phyloP scores from a whole-genome alignment of 2,113 vertebrate genomes.

The Greenwoodochromis staneri region DNA sequence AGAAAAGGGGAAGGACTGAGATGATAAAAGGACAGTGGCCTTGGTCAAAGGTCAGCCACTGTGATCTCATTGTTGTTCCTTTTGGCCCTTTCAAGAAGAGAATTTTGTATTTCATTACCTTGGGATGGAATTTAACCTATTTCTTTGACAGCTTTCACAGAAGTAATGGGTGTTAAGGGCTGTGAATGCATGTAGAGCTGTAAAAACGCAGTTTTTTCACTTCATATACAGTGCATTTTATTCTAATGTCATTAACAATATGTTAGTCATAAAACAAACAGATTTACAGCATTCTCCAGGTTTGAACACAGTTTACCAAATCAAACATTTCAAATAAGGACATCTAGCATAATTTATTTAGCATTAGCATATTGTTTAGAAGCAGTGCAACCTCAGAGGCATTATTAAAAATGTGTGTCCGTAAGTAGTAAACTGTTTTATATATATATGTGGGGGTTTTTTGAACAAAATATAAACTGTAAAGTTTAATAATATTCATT shows the following conservation, averaged over 20 bases:
- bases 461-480: not conserved
- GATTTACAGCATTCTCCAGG: not conserved
- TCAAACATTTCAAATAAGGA: not conserved
- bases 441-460: not conserved
- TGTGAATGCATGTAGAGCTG: constrained; percentile 28
- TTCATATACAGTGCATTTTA: not conserved
- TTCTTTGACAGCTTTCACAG: constrained; percentile 37
- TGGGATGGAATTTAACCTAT: constrained; percentile 68
- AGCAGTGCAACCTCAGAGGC: not conserved
- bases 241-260: not conserved
- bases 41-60: constrained; percentile 77
- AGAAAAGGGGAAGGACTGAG: constrained; percentile 69
- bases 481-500: not conserved
- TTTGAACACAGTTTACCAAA: not conserved
- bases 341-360: not conserved
- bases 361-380: not conserved
- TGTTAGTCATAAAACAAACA: not conserved
- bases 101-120: constrained; percentile 77
- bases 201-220: not conserved
- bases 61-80: constrained; percentile 77
- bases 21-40: constrained; percentile 74
- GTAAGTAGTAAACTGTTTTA: not conserved
- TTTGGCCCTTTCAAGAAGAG: constrained; percentile 68
- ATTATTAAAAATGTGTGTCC: not conserved
- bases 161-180: constrained; percentile 18